phyloP scores from a whole-genome alignment of 2,797 vertebrate species.

The Mareca penelope region DNA sequence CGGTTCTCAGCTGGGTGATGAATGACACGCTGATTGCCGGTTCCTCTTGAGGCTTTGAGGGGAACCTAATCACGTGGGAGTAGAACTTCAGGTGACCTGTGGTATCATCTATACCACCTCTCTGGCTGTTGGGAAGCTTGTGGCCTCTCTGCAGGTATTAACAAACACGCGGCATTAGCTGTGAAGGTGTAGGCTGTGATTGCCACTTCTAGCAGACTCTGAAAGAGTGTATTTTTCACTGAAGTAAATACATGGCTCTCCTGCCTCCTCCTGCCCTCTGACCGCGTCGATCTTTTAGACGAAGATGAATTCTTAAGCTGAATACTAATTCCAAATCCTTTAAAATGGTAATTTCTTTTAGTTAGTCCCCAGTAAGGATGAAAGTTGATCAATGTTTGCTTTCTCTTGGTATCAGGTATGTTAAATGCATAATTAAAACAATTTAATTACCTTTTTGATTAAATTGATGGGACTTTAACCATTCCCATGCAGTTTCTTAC shows the following conservation, averaged over 20 bases:
- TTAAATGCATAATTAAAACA: background rate
- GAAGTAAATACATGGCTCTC: background rate
- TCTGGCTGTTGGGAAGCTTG: background rate
- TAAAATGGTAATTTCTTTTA: background rate
- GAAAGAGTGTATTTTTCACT: background rate
- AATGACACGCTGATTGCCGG: background rate
- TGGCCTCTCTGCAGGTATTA: background rate
- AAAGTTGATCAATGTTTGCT: background rate
- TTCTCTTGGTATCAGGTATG: background rate
- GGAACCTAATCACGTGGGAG: background rate
- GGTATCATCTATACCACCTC: background rate
- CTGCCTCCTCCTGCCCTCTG: background rate
- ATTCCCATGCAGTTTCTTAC: background rate
- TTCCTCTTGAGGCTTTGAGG: background rate
- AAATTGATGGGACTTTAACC: background rate
- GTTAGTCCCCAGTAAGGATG: background rate
- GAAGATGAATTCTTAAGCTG: background rate
- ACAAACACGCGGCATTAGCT: background rate
- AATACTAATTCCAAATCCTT: background rate
- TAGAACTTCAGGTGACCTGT: background rate
- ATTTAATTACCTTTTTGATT: background rate
- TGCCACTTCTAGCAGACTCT: background rate
- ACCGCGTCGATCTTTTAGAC: background rate
- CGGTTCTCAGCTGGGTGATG: background rate
- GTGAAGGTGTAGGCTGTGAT: background rate